Conservation (phyloP, 2,797 vertebrate species). For the Triplophysa yarkandensis region DNA sequence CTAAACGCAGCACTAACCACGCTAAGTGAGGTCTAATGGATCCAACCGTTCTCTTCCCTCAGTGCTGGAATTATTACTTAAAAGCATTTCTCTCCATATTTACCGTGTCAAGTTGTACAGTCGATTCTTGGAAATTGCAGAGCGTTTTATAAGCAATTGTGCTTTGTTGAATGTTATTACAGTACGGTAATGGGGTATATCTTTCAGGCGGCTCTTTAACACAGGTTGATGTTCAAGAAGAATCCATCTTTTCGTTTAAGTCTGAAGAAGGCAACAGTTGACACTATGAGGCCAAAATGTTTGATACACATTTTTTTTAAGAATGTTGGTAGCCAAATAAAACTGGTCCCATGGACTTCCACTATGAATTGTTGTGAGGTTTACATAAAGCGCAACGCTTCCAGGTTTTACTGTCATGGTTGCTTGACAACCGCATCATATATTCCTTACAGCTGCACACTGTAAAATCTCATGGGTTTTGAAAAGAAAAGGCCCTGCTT, state of each 20-base stretch:
- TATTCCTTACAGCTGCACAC: background rate
- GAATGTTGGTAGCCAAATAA: too few species aligned
- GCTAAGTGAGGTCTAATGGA: slow-evolving; percentile 30
- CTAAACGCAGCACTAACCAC: slow-evolving; percentile 7
- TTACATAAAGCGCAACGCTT: background rate
- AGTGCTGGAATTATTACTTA: slow-evolving; percentile 18
- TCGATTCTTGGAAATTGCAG: slow-evolving; percentile 30
- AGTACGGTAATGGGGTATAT: slow-evolving; percentile 46
- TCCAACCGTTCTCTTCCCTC: slow-evolving; percentile 18
- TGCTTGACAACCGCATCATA: background rate
- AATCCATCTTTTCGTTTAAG: background rate
- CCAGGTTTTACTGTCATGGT: background rate
- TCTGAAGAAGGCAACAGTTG: background rate
- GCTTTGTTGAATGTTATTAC: slow-evolving; percentile 38
- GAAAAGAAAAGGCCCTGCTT: slow-evolving; percentile 20
- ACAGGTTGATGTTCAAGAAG: slow-evolving; percentile 35
- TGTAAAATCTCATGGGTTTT: slow-evolving; percentile 20
- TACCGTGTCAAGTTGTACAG: slow-evolving; percentile 26
- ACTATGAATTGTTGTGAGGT: background rate
- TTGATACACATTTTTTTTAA: too few species aligned
- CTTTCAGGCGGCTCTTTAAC: slow-evolving; percentile 34
- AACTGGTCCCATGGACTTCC: too few species aligned
- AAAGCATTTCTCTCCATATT: slow-evolving; percentile 43
- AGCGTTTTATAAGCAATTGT: slow-evolving; percentile 6
- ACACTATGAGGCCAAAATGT: background rate